These are phyloP conservation scores for Catocala sponsa DNA, from an alignment of 2,888 invertebrate species.

Conservation along the genomic window DNA sequence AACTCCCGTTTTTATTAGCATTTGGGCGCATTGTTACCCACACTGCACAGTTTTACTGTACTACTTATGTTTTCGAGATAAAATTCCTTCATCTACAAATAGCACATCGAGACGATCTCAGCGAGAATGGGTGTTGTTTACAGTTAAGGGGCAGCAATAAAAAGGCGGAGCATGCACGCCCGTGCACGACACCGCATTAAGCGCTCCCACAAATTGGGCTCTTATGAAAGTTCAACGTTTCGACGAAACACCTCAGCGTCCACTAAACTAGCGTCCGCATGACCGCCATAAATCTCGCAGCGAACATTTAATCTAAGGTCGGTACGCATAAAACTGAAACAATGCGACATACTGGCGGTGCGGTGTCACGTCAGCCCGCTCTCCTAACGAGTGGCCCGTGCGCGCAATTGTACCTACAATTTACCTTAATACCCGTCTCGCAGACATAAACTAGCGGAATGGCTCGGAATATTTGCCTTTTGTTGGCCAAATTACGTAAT, in stretches of 20 bases:
- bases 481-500: conserved; percentile 82
- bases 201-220: conserved; percentile 83
- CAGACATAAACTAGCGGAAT: conserved; percentile 82
- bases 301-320: conserved; percentile 83
- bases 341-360: conserved; percentile 79
- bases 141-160: conserved; percentile 86
- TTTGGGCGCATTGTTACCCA: conserved; percentile 54
- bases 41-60: conserved; percentile 43
- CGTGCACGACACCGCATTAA: conserved; percentile 81
- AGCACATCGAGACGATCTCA: conserved; percentile 67
- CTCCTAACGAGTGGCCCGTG: conserved; percentile 85
- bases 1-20: conserved; percentile 47
- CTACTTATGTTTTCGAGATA: conserved; percentile 59
- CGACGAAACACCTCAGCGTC: conserved; percentile 76
- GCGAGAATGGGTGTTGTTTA: conserved; percentile 84
- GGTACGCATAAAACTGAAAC: conserved; percentile 82
- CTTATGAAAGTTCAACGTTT: conserved; percentile 84
- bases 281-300: conserved; percentile 81
- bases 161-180: conserved; percentile 84
- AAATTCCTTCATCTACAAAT: conserved; percentile 66
- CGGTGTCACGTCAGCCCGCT: conserved; percentile 73
- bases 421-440: conserved; percentile 83
- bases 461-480: conserved; percentile 78
- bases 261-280: conserved; percentile 73
- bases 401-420: conserved; percentile 82